These are phyloP conservation scores for Plebejus argus DNA, from an alignment of 2,888 invertebrate genomes.

Conservation along the genomic window DNA sequence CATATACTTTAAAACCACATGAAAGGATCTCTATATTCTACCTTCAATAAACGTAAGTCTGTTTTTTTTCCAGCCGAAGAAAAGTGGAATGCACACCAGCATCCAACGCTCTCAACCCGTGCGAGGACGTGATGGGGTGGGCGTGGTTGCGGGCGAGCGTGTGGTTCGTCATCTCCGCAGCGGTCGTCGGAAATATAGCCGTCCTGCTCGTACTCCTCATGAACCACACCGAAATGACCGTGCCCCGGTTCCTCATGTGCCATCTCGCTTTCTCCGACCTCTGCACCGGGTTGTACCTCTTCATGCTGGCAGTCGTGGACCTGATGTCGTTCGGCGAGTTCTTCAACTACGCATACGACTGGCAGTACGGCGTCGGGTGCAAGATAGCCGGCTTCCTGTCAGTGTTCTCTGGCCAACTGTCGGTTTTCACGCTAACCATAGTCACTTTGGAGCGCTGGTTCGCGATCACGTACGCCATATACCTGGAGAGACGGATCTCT, in stretches of 20 bases:
- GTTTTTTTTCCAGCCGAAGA: constrained; percentile 55
- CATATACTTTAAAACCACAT: neutral
- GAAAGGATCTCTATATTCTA: neutral
- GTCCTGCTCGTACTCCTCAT: constrained; percentile 89
- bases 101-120: constrained; percentile 92
- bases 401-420: constrained; percentile 92
- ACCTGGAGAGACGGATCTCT: constrained; percentile 89
- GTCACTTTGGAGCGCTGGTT: constrained; percentile 93
- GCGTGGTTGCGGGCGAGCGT: constrained; percentile 89
- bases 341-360: constrained; percentile 94
- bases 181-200: constrained; percentile 90
- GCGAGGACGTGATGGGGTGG: constrained; percentile 94
- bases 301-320: constrained; percentile 92
- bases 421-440: constrained; percentile 92
- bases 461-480: constrained; percentile 91
- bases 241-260: constrained; percentile 75
- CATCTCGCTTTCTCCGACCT: constrained; percentile 94
- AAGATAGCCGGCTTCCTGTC: constrained; percentile 93
- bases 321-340: constrained; percentile 91
- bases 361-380: constrained; percentile 92
- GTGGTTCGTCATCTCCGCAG: constrained; percentile 92
- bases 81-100: constrained; percentile 85
- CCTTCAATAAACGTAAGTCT: neutral
- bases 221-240: constrained; percentile 74
- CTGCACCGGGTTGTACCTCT: constrained; percentile 91